Evolutionary conservation across 2,113 vertebrate genomes (phyloP).

Genomic region (Campylomormyrus tamandua): DNA sequence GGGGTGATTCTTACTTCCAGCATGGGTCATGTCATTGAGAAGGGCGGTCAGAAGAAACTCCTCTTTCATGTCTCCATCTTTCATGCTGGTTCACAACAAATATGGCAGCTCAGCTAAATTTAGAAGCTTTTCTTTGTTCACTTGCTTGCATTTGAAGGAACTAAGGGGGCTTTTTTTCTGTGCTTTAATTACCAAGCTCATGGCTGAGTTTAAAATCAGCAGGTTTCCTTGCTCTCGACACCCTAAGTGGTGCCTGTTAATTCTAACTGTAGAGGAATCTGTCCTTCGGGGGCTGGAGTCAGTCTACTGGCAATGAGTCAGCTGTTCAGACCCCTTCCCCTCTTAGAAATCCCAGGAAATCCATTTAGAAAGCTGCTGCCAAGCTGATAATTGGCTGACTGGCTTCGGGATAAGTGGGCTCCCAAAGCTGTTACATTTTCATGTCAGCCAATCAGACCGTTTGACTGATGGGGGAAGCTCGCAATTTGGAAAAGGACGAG

Average conservation of each 20-base stretch:
- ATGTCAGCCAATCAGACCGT: neutral
- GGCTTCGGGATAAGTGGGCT: neutral
- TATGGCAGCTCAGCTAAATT: neutral
- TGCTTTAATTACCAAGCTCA: neutral
- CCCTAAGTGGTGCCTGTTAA: neutral
- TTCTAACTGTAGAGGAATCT: constrained; percentile 4
- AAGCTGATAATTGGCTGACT: neutral
- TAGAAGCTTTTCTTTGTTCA: neutral
- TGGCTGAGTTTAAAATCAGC: neutral
- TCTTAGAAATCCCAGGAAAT: neutral
- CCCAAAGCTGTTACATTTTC: neutral
- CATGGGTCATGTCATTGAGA: neutral
- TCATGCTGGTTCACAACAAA: neutral
- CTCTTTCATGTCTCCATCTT: neutral
- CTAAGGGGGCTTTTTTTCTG: neutral
- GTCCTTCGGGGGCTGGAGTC: neutral
- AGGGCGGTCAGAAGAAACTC: neutral
- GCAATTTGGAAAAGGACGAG: neutral
- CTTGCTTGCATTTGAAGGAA: neutral
- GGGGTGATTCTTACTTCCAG: neutral
- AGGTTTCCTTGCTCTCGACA: neutral
- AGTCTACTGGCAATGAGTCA: neutral
- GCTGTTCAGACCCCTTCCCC: neutral
- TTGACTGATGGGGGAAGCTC: neutral
- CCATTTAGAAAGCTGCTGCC: neutral